Evolutionary conservation across 2,113 vertebrate species (phyloP).

Genomic region (Cepphus grylle): DNA sequence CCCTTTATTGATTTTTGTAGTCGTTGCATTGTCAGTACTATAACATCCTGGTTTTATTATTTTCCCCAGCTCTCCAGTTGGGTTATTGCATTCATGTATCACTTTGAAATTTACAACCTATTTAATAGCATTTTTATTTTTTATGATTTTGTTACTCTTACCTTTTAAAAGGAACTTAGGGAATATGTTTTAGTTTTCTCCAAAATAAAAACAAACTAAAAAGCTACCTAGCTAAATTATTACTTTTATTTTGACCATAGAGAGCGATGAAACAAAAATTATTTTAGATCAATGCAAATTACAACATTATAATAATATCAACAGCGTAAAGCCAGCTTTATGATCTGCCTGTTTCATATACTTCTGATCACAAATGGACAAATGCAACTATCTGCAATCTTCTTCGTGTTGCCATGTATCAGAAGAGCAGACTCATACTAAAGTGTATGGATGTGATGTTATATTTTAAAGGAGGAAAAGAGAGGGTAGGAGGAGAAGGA

Average conservation of each 20-base stretch:
- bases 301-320: background rate
- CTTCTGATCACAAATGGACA: background rate
- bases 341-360: conserved; percentile 50
- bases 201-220: conserved; percentile 42
- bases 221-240: conserved; percentile 58
- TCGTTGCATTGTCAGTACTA: background rate
- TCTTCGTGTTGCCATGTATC: background rate
- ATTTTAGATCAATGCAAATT: conserved; percentile 59
- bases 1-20: background rate
- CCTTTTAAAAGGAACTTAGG: conserved; percentile 60
- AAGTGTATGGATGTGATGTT: background rate
- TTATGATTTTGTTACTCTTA: conserved; percentile 64
- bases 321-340: conserved; percentile 51
- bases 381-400: background rate
- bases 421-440: background rate
- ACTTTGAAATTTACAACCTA: conserved; percentile 71
- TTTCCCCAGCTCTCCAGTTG: conserved; percentile 49
- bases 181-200: conserved; percentile 62
- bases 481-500: background rate
- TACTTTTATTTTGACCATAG: conserved; percentile 53
- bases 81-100: conserved; percentile 62
- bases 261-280: conserved; percentile 59
- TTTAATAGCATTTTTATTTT: conserved; percentile 74
- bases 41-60: conserved; percentile 42
- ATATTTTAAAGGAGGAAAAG: background rate